A percentile compares a stretch with the other conserved stretches of the same genome.
phyloP scores from a whole-genome alignment of 2,797 vertebrate species.

The Brotula barbata region DNA sequence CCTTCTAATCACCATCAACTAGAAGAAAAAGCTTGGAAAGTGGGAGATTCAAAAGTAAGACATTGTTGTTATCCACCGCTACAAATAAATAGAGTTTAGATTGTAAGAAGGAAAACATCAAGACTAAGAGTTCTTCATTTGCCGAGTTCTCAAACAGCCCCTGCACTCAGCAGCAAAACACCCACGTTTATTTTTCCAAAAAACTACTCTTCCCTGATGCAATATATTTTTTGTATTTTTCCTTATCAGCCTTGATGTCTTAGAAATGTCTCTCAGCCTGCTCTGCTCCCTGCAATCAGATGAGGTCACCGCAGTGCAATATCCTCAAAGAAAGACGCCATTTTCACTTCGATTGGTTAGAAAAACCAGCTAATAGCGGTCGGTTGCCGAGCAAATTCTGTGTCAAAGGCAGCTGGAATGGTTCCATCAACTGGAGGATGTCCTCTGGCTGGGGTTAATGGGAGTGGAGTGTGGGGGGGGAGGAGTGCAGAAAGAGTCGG shows the following conservation, averaged over 20 bases:
- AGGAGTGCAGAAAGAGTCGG: constrained; percentile 60
- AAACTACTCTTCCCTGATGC: constrained; percentile 32
- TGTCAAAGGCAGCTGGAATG: constrained; percentile 77
- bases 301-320: constrained; percentile 68
- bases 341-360: constrained; percentile 71
- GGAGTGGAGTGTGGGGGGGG: constrained; percentile 72
- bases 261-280: constrained; percentile 64
- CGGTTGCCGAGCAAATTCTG: constrained; percentile 72
- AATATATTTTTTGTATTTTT: constrained; percentile 43
- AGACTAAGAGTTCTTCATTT: constrained; percentile 8
- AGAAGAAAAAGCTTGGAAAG: neutral
- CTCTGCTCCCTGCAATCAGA: constrained; percentile 65
- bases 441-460: constrained; percentile 79
- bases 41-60: neutral
- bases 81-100: neutral
- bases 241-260: constrained; percentile 50
- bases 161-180: constrained; percentile 37
- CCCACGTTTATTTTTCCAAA: constrained; percentile 28
- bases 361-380: constrained; percentile 71
- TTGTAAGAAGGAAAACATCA: neutral
- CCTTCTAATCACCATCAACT: constrained; percentile 19
- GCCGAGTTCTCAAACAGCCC: constrained; percentile 31
- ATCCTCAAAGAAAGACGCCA: constrained; percentile 61
- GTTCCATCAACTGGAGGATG: constrained; percentile 77
- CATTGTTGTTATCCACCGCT: neutral